Evolutionary conservation across 2,888 invertebrate genomes (phyloP).

Genomic region (Stomorhina lunata): DNA sequence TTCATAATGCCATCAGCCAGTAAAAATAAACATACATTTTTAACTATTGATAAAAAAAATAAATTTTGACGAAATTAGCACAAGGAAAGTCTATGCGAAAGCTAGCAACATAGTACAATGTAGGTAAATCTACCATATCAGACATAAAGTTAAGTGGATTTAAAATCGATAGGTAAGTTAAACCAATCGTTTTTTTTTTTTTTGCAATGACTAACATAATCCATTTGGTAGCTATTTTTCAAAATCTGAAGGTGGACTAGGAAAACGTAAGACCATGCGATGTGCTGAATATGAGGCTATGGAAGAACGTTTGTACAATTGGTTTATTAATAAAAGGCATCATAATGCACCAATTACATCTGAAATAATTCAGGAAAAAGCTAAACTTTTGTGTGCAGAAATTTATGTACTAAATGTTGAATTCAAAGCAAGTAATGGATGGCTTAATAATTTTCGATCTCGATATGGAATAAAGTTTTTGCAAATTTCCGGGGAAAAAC

Average conservation of each 20-base stretch:
- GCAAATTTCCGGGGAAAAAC: conserved; percentile 34
- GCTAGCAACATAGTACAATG: neutral
- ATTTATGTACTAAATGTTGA: too few species aligned
- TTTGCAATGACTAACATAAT: too few species aligned
- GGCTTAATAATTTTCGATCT: conserved; percentile 25
- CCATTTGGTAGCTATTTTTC: neutral
- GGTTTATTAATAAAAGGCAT: neutral
- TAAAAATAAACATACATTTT: too few species aligned
- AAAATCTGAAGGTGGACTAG: neutral
- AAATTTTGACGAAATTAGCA: neutral
- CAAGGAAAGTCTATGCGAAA: conserved; percentile 11
- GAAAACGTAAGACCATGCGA: neutral
- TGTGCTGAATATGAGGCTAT: neutral
- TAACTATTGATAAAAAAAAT: neutral
- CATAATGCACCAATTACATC: neutral
- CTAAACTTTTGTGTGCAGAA: neutral
- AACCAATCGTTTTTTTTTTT: too few species aligned
- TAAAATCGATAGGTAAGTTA: too few species aligned
- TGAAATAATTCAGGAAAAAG: conserved; percentile 1
- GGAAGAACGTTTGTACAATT: neutral
- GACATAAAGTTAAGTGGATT: neutral
- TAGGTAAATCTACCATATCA: neutral
- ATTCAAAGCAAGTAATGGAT: conserved; percentile 6
- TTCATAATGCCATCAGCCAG: neutral
- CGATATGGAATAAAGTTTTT: conserved; percentile 21